A percentile compares a stretch with the other conserved stretches of the same genome.
phyloP scores from a whole-genome alignment of 2,888 invertebrate species.

The Machimus atricapillus region DNA sequence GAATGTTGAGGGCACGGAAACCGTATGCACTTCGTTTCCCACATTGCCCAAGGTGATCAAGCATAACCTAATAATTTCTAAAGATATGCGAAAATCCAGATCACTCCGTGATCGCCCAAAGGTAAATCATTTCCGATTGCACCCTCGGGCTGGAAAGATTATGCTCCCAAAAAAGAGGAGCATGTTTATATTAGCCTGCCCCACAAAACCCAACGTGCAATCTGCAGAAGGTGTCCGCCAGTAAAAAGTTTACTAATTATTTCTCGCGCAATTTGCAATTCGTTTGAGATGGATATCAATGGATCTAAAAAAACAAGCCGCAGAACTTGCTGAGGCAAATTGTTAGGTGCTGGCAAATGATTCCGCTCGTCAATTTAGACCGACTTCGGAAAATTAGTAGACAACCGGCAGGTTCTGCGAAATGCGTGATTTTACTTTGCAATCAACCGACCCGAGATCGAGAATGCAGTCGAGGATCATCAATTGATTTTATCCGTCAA shows the following conservation, averaged over 20 bases:
- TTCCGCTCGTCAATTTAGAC: background rate
- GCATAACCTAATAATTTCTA: constrained; percentile 9
- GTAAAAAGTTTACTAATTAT: background rate
- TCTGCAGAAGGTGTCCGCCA: background rate
- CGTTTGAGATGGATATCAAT: background rate
- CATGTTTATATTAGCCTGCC: background rate
- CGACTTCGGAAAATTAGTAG: background rate
- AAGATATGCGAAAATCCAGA: background rate
- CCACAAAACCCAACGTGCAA: background rate
- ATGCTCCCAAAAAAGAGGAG: background rate
- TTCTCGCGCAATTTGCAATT: background rate
- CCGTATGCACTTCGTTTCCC: background rate
- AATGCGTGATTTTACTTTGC: background rate
- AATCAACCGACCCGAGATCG: background rate
- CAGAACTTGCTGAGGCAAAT: background rate
- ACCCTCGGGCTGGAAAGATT: background rate
- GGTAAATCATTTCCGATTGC: constrained; percentile 16
- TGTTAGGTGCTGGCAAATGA: background rate
- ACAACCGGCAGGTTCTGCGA: background rate
- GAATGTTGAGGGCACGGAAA: background rate
- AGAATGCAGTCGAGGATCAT: background rate
- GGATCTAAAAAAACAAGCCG: background rate
- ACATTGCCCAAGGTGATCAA: background rate
- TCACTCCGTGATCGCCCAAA: constrained; percentile 16
- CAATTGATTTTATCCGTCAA: background rate